Evolutionary conservation across 2,888 invertebrate genomes (phyloP), one percentile per base, ranked within the genome.

Genomic region (Meliscaeva auricollis): DNA sequence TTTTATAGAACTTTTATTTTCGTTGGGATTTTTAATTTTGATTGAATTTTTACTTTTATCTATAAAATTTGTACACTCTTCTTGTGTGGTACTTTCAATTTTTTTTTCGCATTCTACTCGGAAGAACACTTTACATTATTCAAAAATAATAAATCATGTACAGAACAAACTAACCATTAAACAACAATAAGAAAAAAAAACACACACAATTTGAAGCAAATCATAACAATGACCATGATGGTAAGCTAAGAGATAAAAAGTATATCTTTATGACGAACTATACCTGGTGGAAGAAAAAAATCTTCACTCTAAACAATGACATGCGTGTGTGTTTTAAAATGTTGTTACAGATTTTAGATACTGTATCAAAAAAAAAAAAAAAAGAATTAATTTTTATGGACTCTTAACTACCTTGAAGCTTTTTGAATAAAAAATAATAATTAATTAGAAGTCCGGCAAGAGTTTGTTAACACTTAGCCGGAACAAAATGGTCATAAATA

Each of bases 391-490:
- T 13, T 30, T 81, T 70, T 70, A 58, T 64, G 58, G 70, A 56
- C 78, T 38, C 69, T 62, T 54, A 69, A 83, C 69, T 73, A 64
- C 83, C 83, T 83, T 83, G 83, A 78, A 70, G 78, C 69, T 64
- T 64, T 64, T 32, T 46, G 44, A 26, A 26, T 26, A 26, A 26
- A 26, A 46, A 64, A 38, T 46, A 78, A 83, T 64, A 78, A 83
- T 78, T 74, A 78, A 69, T 60, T 50, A 69, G 20, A 78, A 64
- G 69, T 74, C 83, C 54, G 74, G 35, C 50, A 64, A 50, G 81
- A 74, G 83, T 78, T 83, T 83, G 62, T 83, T 78, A 83, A 74
- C 83, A 78, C 83, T 50, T 83, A 56, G 41, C 41, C 62, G 60
- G 46, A 69, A 54, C 58, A 52, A 73, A 66, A 66, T 73, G 22